Conservation (phyloP, 2,888 invertebrate genomes). For the Archips xylosteana region DNA sequence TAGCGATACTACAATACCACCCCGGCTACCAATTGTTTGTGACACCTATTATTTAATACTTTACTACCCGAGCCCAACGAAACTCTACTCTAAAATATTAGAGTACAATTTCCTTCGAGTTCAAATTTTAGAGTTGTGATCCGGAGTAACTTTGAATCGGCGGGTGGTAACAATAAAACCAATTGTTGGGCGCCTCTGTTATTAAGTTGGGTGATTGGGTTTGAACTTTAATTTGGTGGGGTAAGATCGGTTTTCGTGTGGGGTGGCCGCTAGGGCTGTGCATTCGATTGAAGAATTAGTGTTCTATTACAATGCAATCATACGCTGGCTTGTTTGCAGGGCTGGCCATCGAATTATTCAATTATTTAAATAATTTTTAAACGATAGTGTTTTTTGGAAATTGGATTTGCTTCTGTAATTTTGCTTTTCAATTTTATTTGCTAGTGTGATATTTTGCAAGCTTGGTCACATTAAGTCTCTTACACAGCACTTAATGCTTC, state of each 20-base stretch:
- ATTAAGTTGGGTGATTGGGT: conserved; percentile 52
- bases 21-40: conserved; percentile 69
- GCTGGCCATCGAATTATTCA: conserved; percentile 50
- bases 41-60: conserved; percentile 72
- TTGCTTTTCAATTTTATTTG: too few relatives aligned
- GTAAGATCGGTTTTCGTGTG: conserved; percentile 51
- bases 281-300: conserved; percentile 75
- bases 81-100: conserved; percentile 43
- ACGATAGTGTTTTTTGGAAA: neutral
- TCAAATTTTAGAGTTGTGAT: conserved; percentile 45
- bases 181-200: conserved; percentile 71
- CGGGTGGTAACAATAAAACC: conserved; percentile 83
- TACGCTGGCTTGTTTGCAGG: conserved; percentile 60
- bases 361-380: neutral
- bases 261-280: conserved; percentile 51
- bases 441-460: too few relatives aligned
- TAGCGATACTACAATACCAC: conserved; percentile 63
- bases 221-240: conserved; percentile 51
- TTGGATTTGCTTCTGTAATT: too few relatives aligned
- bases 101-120: conserved; percentile 40
- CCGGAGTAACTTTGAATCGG: conserved; percentile 70
- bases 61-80: conserved; percentile 43
- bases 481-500: too few relatives aligned
- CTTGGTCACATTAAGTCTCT: too few relatives aligned
- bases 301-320: conserved; percentile 74